Evolutionary conservation across 2,113 vertebrate genomes (phyloP).

Genomic region (Psilopsiagon aurifrons): DNA sequence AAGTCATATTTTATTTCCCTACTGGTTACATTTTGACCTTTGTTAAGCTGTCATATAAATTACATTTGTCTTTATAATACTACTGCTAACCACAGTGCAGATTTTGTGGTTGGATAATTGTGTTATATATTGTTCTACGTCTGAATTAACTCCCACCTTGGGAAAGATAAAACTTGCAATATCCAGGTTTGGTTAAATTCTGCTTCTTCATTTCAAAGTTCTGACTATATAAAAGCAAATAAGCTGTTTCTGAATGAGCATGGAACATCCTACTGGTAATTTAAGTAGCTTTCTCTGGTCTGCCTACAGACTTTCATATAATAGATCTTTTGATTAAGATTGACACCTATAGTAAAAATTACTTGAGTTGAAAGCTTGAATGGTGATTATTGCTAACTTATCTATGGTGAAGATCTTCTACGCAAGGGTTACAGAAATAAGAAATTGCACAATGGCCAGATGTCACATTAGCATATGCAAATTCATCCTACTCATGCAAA

Average conservation of each 20-base stretch:
- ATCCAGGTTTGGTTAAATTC: slow-evolving; percentile 37
- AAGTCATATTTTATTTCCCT: slow-evolving; percentile 11
- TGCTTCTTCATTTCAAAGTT: slow-evolving; percentile 17
- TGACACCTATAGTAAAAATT: background rate
- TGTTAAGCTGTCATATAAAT: slow-evolving; percentile 43
- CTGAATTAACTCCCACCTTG: slow-evolving; percentile 34
- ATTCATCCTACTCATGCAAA: slow-evolving; percentile 53
- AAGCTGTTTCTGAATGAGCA: background rate
- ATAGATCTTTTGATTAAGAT: slow-evolving; percentile 34
- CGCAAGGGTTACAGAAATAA: slow-evolving; percentile 60
- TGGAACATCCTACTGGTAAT: background rate
- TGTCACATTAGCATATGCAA: slow-evolving; percentile 71
- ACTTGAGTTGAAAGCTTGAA: background rate
- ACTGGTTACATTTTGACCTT: slow-evolving; percentile 44
- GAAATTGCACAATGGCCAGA: slow-evolving; percentile 63
- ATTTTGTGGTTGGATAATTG: slow-evolving; percentile 23
- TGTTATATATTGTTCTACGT: background rate
- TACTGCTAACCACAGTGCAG: slow-evolving; percentile 1
- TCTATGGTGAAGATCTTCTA: slow-evolving; percentile 17
- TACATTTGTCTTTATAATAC: slow-evolving; percentile 47
- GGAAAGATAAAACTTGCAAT: background rate
- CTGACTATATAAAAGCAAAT: background rate
- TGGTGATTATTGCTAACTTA: slow-evolving; percentile 22
- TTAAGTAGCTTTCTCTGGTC: background rate
- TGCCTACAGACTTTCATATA: background rate